Percentiles rank a stretch among this genome's conserved stretches.
Evolutionary conservation across 92 coral and sea anemone genomes (phyloP).

Genomic region (Hydrozoanthus gracilis): DNA sequence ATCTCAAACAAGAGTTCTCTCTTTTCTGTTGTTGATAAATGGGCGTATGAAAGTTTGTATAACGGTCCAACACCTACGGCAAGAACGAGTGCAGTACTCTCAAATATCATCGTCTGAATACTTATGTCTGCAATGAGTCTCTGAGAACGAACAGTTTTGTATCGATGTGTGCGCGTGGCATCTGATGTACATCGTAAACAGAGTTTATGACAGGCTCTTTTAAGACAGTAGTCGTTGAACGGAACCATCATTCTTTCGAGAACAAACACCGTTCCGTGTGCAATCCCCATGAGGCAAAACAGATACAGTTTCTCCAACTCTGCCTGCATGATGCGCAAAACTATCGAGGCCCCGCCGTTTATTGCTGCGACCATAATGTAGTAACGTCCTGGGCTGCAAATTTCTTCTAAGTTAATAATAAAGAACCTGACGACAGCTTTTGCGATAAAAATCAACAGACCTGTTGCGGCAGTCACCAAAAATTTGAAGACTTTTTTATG

Average conservation of each 20-base stretch:
- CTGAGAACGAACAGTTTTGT: conserved; percentile 38
- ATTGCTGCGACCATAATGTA: conserved; percentile 31
- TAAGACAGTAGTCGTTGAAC: conserved; percentile 3
- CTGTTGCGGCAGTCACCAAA: neutral
- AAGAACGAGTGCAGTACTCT: conserved; percentile 38
- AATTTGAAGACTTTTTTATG: conserved; percentile 9
- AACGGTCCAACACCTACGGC: conserved; percentile 27
- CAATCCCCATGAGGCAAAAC: conserved; percentile 34
- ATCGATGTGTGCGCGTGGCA: neutral
- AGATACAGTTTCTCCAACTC: conserved; percentile 34
- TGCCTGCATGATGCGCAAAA: conserved; percentile 40
- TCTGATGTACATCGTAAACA: neutral
- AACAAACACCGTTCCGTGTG: conserved; percentile 31
- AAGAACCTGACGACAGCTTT: conserved; percentile 27
- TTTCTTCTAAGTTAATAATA: conserved; percentile 9
- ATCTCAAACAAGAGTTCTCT: neutral
- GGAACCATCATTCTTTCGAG: conserved; percentile 3
- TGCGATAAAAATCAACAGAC: conserved; percentile 4
- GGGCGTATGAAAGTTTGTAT: conserved; percentile 10
- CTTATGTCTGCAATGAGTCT: conserved; percentile 51
- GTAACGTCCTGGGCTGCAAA: conserved; percentile 46
- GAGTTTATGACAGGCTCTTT: neutral
- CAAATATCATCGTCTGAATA: conserved; percentile 49
- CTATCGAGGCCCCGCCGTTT: conserved; percentile 15
- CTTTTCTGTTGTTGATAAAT: neutral